Evolutionary conservation across 2,113 vertebrate species (phyloP).

Genomic region (Tricholaema leucomelas): DNA sequence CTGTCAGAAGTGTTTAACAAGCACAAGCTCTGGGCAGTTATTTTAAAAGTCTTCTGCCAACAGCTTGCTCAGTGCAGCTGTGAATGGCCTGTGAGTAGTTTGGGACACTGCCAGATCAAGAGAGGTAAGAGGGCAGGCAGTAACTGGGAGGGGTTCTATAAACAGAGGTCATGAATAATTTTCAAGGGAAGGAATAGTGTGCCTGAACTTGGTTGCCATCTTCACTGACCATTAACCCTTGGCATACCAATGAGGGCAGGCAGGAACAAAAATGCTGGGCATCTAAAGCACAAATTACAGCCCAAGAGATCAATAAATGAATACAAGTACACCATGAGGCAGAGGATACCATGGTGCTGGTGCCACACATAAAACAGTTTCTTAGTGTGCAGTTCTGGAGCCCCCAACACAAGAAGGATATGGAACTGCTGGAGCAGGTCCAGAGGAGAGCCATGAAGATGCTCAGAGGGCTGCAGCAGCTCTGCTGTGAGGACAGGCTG

Average conservation of each 20-base stretch:
- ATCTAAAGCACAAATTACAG: not conserved
- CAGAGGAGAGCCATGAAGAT: no score
- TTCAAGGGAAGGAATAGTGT: constrained; percentile 14
- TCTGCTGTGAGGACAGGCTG: no score
- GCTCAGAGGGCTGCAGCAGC: no score
- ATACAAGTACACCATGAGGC: not conserved
- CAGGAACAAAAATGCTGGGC: not conserved
- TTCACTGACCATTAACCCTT: constrained; percentile 35
- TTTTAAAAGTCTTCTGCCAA: constrained; percentile 20
- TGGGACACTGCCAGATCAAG: constrained; percentile 18
- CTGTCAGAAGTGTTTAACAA: constrained; percentile 21
- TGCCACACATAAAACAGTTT: not conserved
- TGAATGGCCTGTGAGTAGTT: constrained; percentile 34
- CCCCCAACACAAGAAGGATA: no score
- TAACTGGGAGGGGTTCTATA: not conserved
- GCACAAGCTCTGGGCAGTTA: constrained; percentile 12
- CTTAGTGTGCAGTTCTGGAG: no score
- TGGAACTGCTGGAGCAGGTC: no score
- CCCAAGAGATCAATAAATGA: not conserved
- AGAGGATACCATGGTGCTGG: not conserved
- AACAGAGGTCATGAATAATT: constrained; percentile 19
- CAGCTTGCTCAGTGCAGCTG: constrained; percentile 42
- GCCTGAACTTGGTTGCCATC: not conserved
- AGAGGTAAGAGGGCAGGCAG: constrained; percentile 41
- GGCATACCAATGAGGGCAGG: not conserved